Evolutionary conservation across 2,113 vertebrate species (phyloP).

Genomic region (Myrmophylax atrothorax): DNA sequence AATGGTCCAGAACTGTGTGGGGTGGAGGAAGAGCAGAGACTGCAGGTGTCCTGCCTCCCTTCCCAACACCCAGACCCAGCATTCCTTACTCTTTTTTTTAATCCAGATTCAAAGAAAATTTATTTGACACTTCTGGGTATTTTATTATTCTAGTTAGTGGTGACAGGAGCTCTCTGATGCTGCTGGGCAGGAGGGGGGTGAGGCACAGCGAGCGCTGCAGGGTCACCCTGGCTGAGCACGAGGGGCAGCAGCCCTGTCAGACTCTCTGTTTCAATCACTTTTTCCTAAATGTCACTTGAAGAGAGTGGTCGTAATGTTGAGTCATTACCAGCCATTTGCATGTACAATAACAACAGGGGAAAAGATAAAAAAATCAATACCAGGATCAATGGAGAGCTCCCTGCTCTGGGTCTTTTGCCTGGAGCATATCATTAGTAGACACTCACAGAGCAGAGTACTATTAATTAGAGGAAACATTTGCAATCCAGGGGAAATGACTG

Average conservation of each 20-base stretch:
- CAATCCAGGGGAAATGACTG: background rate
- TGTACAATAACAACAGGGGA: slow-evolving; percentile 41
- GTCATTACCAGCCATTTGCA: slow-evolving; percentile 61
- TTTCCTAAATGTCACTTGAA: slow-evolving; percentile 11
- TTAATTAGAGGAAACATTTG: slow-evolving; percentile 56
- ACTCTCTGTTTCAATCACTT: background rate
- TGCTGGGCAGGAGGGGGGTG: background rate
- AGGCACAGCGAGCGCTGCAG: accelerated
- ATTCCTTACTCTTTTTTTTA: background rate
- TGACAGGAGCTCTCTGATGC: background rate
- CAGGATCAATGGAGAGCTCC: slow-evolving; percentile 48
- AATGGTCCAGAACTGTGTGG: background rate
- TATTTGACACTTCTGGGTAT: background rate
- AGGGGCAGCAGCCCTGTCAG: background rate
- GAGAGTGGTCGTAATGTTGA: background rate
- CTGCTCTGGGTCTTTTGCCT: slow-evolving; percentile 6
- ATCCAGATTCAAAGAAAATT: background rate
- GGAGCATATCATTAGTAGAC: slow-evolving; percentile 4
- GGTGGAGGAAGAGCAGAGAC: background rate
- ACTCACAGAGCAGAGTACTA: background rate
- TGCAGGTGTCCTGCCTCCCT: background rate
- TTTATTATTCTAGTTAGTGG: background rate
- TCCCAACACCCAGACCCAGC: background rate
- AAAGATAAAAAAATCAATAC: slow-evolving; percentile 54
- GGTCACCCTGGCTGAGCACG: accelerated